Evolutionary conservation across 2,888 invertebrate genomes (phyloP).

Genomic region (Heteromyza rotundicornis): DNA sequence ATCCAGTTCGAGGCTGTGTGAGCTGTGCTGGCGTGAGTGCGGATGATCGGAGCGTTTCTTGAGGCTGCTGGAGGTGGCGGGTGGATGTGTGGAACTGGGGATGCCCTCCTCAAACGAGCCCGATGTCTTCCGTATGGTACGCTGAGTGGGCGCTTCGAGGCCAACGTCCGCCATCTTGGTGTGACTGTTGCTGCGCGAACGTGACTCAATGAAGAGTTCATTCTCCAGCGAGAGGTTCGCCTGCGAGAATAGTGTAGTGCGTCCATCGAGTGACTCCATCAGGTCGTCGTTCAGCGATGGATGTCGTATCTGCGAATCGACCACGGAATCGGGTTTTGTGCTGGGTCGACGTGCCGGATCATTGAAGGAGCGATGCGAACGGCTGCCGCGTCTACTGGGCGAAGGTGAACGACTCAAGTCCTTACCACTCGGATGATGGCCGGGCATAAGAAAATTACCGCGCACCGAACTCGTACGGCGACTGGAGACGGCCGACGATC

Average conservation of each 20-base stretch:
- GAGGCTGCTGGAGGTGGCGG: conserved; percentile 48
- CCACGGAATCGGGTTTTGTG: conserved; percentile 54
- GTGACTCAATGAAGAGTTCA: conserved; percentile 57
- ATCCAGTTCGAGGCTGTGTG: conserved; percentile 60
- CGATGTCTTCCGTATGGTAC: conserved; percentile 50
- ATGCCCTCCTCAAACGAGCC: conserved; percentile 54
- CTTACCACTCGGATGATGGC: conserved; percentile 47
- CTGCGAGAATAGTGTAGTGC: conserved; percentile 42
- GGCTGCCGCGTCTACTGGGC: conserved; percentile 60
- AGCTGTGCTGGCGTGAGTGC: conserved; percentile 59
- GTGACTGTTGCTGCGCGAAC: conserved; percentile 61
- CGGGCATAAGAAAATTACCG: conserved; percentile 59
- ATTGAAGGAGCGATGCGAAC: conserved; percentile 62
- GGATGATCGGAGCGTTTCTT: conserved; percentile 55
- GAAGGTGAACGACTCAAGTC: conserved; percentile 59
- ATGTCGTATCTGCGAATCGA: conserved; percentile 59
- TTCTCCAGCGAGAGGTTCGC: conserved; percentile 60
- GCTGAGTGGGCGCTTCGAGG: conserved; percentile 39
- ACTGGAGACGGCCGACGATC: conserved; percentile 49
- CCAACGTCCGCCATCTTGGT: conserved; percentile 60
- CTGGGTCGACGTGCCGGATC: conserved; percentile 56
- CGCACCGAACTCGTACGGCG: conserved; percentile 61
- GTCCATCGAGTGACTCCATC: conserved; percentile 49
- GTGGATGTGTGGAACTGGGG: conserved; percentile 45
- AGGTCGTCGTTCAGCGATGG: conserved; percentile 62